A percentile compares a stretch with the other conserved stretches of the same genome.
These are phyloP conservation scores for Botia kubotai DNA, from an alignment of 2,797 vertebrate species.

Conservation along the genomic window DNA sequence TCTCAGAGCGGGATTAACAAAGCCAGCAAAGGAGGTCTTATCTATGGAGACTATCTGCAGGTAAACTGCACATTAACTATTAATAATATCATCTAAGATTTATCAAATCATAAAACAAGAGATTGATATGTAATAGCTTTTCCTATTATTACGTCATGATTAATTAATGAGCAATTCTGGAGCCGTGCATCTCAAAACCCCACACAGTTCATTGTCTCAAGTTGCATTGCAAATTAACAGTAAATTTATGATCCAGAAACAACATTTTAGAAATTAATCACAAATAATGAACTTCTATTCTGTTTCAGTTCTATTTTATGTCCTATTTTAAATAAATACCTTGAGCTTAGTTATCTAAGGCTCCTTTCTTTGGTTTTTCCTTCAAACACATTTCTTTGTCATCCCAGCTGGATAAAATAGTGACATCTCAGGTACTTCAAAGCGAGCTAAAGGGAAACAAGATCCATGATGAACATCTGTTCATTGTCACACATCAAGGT, in stretches of 20 bases:
- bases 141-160: conserved; percentile 13
- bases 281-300: background rate
- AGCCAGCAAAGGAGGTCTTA: conserved; percentile 87
- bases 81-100: background rate
- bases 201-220: background rate
- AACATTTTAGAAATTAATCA: background rate
- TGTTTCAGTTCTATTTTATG: background rate
- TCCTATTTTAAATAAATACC: background rate
- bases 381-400: conserved; percentile 48
- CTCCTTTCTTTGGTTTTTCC: background rate
- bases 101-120: background rate
- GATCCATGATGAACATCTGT: conserved; percentile 97
- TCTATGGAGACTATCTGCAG: conserved; percentile 91
- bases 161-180: background rate
- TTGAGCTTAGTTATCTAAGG: background rate
- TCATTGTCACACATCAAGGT: conserved; percentile 98
- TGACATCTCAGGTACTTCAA: conserved; percentile 90
- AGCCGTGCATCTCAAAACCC: background rate
- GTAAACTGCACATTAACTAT: conserved; percentile 71
- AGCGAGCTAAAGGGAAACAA: conserved; percentile 92
- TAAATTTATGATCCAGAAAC: background rate
- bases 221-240: background rate
- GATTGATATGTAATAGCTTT: conserved; percentile 1
- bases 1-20: conserved; percentile 87
- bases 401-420: conserved; percentile 88